Evolutionary conservation across 1,140 invertebrate genomes (phyloP), one percentile per base, ranked within the genome.

Genomic region (Sminthurinus signatus): DNA sequence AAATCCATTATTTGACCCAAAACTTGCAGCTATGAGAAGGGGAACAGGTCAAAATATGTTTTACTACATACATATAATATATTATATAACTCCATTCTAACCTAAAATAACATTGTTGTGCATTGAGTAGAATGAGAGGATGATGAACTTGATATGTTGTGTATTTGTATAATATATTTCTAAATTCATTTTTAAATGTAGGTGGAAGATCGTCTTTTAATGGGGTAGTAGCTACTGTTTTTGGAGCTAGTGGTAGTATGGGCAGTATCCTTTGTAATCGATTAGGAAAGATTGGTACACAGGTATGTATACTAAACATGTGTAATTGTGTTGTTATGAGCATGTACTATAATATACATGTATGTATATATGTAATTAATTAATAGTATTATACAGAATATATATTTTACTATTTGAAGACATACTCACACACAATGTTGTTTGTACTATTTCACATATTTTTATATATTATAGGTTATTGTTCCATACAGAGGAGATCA

Each of bases 221-320:
- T 80, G 96, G 97, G 0, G 84, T 91, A 64, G 91, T 98, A 3
- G 93, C 90, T 12, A 99, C 96, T n/a, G 86, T 99, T 2, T 99
- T 99, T 79, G 96, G 96, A 32, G 83, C 83, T 43, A 86, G 83
- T 56, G 96, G 96, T 12, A 93, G 93, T 73, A 74, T 98, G 8
- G 96, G 95, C 0, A 77, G 82, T 56, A 85, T 87, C 80, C 81
- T 99, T 19, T 86, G 88, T 72, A 96, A 95, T 74, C 84, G 85
- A 74, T 77, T 99, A 28, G 94, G 93, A 74, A 94, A 88, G 79
- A 84, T 82, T 68, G 91, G 91, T 31, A 84, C 85, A 2, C 91
- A 93, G 82, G 88, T 89, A 75, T 56, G 60, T 12, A 54, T 25
- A 25, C 51, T 10, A 54, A n/a, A n/a, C n/a, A 15, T n/a, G n/a